Evolutionary conservation across 2,113 vertebrate species (phyloP), one percentile per base, ranked within the genome.

Genomic region (Ctenomys sociabilis): DNA sequence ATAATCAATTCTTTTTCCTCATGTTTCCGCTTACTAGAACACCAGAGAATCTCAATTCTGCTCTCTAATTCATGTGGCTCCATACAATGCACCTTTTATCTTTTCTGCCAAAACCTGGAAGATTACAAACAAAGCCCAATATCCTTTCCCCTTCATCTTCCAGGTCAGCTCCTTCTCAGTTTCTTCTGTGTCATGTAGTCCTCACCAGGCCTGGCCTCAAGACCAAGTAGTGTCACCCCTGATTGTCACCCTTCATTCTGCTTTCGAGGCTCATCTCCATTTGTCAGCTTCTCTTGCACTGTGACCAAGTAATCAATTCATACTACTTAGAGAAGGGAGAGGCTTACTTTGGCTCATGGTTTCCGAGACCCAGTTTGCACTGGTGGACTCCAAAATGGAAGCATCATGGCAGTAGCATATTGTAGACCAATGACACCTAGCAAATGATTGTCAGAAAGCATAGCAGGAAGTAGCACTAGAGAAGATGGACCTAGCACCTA

Each of bases 111-210:
- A 43, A 35, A 28, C 7, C 13, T 30, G 54, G n/a, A 24, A 37
- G n/a, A 54, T 32, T 68, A n/a, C 7, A 26, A 16, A n/a, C n/a
- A 9, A 77, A 26, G 7, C 13, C 30, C 75, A 54, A 4, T 35
- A 1, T 7, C 4, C 3, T 30, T 32, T 12, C 2, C 5, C 17
- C 12, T 26, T 86, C 35, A 59, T n/a, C 11, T 10, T 5, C 11
- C 6, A 75, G 10, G 22, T 43, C 37, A 26, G 1, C 37, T 43
- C 22, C 37, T 40, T 43, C 37, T 45, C 30, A 13, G 4, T 22
- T 6, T 14, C 8, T 13, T 3, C 6, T 70, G 17, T 22, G 22
- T 0, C 2, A 19, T 28, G 8, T 10, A 19, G 3, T 35, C 2
- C 21, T 87, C 9, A 81, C 14, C 17, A 63, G n/a, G 3, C 14